These are phyloP conservation scores for Stigmatopora nigra DNA, from an alignment of 2,113 vertebrate genomes.

Conservation along the genomic window DNA sequence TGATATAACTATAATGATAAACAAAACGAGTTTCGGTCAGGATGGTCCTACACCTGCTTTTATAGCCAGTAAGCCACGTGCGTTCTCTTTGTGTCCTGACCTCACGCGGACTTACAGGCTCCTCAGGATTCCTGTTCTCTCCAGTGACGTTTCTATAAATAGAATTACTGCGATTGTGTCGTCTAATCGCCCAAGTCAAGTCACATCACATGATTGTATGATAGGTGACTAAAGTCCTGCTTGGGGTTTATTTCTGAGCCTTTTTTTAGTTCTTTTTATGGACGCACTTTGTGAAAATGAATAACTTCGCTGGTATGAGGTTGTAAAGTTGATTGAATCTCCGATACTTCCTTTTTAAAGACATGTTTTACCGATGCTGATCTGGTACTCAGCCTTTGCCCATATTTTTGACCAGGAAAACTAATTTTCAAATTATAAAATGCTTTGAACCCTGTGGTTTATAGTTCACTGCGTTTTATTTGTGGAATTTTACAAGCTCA, in stretches of 20 bases:
- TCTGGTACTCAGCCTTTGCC: no score
- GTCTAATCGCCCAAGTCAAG: constrained; percentile 1
- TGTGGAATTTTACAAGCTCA: no score
- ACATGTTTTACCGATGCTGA: no score
- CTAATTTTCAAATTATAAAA: no score
- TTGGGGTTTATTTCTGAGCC: background rate
- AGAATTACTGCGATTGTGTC: constrained; percentile 20
- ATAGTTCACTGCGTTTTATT: no score
- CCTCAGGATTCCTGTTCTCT: constrained; percentile 50
- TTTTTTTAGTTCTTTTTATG: background rate
- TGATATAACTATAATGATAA: constrained; percentile 40
- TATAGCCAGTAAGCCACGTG: background rate
- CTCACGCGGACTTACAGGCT: constrained; percentile 55
- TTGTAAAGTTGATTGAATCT: background rate
- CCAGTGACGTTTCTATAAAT: constrained; percentile 31
- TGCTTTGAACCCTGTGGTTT: no score
- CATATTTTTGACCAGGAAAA: no score
- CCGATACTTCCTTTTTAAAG: background rate
- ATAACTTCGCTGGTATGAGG: background rate
- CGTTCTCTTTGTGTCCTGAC: constrained; percentile 22
- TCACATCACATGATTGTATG: background rate
- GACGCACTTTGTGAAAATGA: background rate
- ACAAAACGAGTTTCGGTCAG: constrained; percentile 36
- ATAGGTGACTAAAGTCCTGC: background rate
- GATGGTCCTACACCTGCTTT: constrained; percentile 1